Evolutionary conservation across 1,140 invertebrate genomes (phyloP).

Genomic region (Hycleus phaleratus): DNA sequence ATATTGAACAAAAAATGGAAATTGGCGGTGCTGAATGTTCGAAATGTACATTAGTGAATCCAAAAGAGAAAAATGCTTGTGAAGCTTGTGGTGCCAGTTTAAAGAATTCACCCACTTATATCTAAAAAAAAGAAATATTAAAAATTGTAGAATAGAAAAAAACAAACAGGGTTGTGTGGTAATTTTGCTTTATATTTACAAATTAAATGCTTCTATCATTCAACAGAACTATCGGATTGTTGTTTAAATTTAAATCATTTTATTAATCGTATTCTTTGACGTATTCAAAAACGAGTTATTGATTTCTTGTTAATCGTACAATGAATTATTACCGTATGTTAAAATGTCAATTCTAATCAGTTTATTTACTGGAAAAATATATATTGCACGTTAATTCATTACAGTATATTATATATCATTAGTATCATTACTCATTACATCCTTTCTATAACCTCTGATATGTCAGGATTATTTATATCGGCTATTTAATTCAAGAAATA

Average conservation of each 20-base stretch:
- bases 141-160: neutral
- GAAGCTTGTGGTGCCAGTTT: constrained; percentile 61
- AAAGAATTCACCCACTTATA: constrained; percentile 71
- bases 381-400: neutral
- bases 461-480: too few species aligned
- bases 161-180: constrained; percentile 6
- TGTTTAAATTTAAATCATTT: neutral
- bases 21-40: constrained; percentile 70
- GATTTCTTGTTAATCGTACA: neutral
- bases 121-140: constrained; percentile 26
- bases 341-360: neutral
- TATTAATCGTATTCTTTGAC: neutral
- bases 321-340: constrained; percentile 3
- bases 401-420: too few species aligned
- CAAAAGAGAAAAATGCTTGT: constrained; percentile 55
- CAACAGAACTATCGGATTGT: neutral
- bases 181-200: neutral
- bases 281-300: neutral
- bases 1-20: constrained; percentile 56
- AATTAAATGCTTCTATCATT: neutral
- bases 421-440: too few species aligned
- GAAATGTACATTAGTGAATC: constrained; percentile 73
- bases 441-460: too few species aligned
- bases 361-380: constrained; percentile 5
- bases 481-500: too few species aligned